phyloP scores from a whole-genome alignment of 2,888 invertebrate genomes.

The Clitarchus hookeri region DNA sequence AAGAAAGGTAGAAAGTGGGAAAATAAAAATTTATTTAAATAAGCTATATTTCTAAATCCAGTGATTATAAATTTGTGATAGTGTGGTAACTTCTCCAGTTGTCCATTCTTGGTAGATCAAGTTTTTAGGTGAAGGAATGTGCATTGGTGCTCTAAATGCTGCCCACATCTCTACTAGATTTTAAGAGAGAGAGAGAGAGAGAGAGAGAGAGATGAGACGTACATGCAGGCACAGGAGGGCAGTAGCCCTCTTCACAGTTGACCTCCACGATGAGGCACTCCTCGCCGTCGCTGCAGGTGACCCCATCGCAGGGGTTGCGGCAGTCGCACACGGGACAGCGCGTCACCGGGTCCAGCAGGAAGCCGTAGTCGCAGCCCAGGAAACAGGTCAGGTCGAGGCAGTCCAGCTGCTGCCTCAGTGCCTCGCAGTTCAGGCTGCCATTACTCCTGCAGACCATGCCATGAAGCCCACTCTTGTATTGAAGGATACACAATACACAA shows the following conservation, averaged over 20 bases:
- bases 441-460: background rate
- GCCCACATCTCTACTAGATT: too few species aligned
- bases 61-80: too few species aligned
- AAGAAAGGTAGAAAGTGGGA: too few species aligned
- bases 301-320: conserved; percentile 76
- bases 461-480: background rate
- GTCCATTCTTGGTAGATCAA: too few species aligned
- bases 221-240: conserved; percentile 84
- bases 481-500: background rate
- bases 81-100: too few species aligned
- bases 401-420: conserved; percentile 63
- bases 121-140: too few species aligned
- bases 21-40: too few species aligned
- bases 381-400: conserved; percentile 78
- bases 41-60: too few species aligned
- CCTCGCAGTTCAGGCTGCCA: conserved; percentile 42
- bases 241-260: conserved; percentile 82
- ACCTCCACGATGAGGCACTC: conserved; percentile 83
- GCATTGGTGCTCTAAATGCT: too few species aligned
- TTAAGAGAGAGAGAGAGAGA: too few species aligned
- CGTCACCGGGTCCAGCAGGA: conserved; percentile 67
- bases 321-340: conserved; percentile 82
- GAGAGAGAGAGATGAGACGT: conserved; percentile 49
- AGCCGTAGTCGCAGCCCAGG: conserved; percentile 84
- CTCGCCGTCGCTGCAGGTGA: conserved; percentile 68